Percentiles rank a stretch among this genome's conserved stretches.
These are phyloP conservation scores for Pyrochroa serraticornis DNA, from an alignment of 2,888 invertebrate genomes.

Conservation along the genomic window DNA sequence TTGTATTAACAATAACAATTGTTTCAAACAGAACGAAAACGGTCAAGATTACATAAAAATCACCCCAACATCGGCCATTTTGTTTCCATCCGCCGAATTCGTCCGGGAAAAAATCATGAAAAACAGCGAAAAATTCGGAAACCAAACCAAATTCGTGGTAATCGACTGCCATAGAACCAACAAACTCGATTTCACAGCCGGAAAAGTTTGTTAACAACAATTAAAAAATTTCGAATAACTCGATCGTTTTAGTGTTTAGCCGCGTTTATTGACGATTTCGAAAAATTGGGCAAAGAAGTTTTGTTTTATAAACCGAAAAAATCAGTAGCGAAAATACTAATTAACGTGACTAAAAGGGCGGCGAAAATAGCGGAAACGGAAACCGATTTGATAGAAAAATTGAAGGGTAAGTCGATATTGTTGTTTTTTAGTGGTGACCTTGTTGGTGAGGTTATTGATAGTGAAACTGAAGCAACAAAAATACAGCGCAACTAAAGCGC, in stretches of 20 bases:
- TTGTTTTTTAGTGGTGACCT: too few species aligned
- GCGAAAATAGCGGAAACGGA: constrained; percentile 32
- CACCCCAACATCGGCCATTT: constrained; percentile 60
- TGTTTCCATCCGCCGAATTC: constrained; percentile 66
- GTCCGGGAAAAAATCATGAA: constrained; percentile 60
- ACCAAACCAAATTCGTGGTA: constrained; percentile 59
- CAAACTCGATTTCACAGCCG: constrained; percentile 71
- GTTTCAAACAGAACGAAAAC: constrained; percentile 38
- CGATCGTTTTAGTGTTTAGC: constrained; percentile 44
- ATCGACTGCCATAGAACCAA: constrained; percentile 68
- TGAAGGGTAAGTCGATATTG: constrained; percentile 36
- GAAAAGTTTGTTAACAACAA: constrained; percentile 60
- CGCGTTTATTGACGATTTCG: constrained; percentile 43
- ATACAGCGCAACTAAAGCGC: constrained; percentile 2
- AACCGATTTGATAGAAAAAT: constrained; percentile 28
- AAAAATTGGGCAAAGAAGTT: constrained; percentile 40
- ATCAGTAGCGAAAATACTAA: constrained; percentile 32
- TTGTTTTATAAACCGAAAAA: constrained; percentile 38
- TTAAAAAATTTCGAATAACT: neutral
- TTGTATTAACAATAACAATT: neutral
- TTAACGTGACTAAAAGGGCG: constrained; percentile 28
- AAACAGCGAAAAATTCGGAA: constrained; percentile 52
- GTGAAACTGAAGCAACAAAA: constrained; percentile 3
- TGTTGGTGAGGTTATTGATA: neutral
- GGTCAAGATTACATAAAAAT: constrained; percentile 55